Conservation (phyloP, 1,140 invertebrate species). For the Trichoplusia ni region DNA sequence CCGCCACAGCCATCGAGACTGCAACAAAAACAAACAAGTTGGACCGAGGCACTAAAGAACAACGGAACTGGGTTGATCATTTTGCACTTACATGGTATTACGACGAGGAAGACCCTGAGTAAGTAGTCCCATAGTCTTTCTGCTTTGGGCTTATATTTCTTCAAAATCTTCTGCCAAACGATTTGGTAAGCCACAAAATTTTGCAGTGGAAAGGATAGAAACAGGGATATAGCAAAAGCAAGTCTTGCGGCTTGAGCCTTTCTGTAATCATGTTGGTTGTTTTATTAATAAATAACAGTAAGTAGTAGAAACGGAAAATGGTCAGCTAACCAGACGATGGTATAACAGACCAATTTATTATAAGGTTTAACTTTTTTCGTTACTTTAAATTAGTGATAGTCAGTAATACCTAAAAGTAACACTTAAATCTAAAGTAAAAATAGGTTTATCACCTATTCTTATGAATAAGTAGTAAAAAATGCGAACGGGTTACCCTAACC, state of each 20-base stretch:
- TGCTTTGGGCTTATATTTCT: constrained; percentile 45
- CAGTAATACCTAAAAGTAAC: too few relatives aligned
- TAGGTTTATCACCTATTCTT: too few relatives aligned
- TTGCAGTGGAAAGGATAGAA: constrained; percentile 92
- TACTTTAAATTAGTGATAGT: too few relatives aligned
- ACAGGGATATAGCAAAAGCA: constrained; percentile 90
- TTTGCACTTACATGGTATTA: constrained; percentile 83
- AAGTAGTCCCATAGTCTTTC: constrained; percentile 78
- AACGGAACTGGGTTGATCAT: background rate
- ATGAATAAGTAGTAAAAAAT: too few relatives aligned
- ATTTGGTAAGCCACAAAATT: constrained; percentile 94
- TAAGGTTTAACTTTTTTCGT: too few relatives aligned
- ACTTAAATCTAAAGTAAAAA: too few relatives aligned
- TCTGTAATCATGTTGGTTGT: constrained; percentile 83
- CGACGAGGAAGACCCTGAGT: constrained; percentile 79
- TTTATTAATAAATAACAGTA: too few relatives aligned
- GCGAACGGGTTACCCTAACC: too few relatives aligned
- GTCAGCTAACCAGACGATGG: too few relatives aligned
- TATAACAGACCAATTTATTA: too few relatives aligned
- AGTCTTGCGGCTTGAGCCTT: constrained; percentile 88
- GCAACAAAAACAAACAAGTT: constrained; percentile 17
- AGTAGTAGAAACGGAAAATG: too few relatives aligned
- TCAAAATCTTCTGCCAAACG: constrained; percentile 84
- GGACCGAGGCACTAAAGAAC: background rate
- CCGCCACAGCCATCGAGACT: constrained; percentile 88